A percentile compares a stretch with the other conserved stretches of the same genome.
These are phyloP conservation scores for Drosophila emarginata DNA, from an alignment of 2,888 invertebrate species.

Conservation along the genomic window DNA sequence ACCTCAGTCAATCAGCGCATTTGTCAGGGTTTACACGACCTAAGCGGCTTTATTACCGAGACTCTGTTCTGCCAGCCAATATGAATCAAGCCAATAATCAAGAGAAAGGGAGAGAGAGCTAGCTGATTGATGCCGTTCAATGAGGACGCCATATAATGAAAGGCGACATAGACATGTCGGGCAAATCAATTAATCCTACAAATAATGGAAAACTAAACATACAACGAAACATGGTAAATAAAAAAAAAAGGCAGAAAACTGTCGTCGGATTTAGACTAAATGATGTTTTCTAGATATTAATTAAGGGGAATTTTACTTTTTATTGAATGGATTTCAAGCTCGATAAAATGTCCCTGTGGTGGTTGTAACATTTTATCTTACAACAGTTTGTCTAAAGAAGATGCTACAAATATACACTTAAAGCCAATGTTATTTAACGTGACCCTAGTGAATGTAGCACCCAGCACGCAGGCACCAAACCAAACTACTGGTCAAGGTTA, in stretches of 20 bases:
- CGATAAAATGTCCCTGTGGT: too few relatives aligned
- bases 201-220: neutral
- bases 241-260: too few relatives aligned
- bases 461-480: slow-evolving; percentile 15
- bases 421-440: slow-evolving; percentile 29
- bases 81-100: slow-evolving; percentile 39
- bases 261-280: too few relatives aligned
- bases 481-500: slow-evolving; percentile 62
- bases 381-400: neutral
- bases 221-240: neutral
- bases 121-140: neutral
- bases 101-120: slow-evolving; percentile 13
- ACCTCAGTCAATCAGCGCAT: slow-evolving; percentile 45
- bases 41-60: slow-evolving; percentile 62
- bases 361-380: neutral
- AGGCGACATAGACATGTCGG: neutral
- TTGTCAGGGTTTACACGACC: slow-evolving; percentile 67
- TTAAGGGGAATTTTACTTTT: too few relatives aligned
- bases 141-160: neutral
- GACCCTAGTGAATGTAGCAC: neutral
- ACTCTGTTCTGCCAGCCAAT: slow-evolving; percentile 15
- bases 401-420: neutral
- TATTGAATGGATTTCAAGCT: too few relatives aligned
- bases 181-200: neutral
- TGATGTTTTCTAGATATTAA: too few relatives aligned